A percentile compares a stretch with the other conserved stretches of the same genome.
Conservation (phyloP, 2,888 invertebrate species). For the Dione vanillae region DNA sequence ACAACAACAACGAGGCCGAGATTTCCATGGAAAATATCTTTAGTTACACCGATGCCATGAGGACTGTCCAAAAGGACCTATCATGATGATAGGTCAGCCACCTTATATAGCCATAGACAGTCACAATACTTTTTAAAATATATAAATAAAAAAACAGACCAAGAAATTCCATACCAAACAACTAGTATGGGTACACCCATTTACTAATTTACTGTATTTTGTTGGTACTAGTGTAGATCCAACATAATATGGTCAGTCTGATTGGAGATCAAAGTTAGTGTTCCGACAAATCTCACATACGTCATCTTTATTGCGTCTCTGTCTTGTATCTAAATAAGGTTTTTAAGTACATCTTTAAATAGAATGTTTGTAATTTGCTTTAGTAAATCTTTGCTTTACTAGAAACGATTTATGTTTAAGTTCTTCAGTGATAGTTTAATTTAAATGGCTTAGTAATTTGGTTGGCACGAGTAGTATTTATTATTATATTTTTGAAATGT, state of each 20-base stretch:
- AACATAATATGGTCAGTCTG: constrained; percentile 41
- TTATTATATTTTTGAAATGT: background rate
- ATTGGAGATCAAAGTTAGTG: constrained; percentile 38
- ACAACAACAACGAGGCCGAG: too few relatives aligned
- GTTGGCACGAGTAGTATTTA: background rate
- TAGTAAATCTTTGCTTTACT: constrained; percentile 7
- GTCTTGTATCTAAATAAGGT: constrained; percentile 22
- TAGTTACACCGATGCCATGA: too few relatives aligned
- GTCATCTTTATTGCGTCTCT: constrained; percentile 29
- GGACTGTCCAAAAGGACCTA: too few relatives aligned
- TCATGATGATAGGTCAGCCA: too few relatives aligned
- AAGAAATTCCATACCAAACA: background rate
- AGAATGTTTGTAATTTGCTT: constrained; percentile 17
- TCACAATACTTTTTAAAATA: too few relatives aligned
- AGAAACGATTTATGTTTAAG: background rate
- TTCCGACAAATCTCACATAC: constrained; percentile 21
- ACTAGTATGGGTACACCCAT: background rate
- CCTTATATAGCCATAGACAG: too few relatives aligned
- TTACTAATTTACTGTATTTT: constrained; percentile 4
- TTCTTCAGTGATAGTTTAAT: background rate
- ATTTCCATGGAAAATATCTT: too few relatives aligned
- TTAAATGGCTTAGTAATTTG: background rate
- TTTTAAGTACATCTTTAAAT: constrained; percentile 18
- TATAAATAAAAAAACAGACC: background rate
- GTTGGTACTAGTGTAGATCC: constrained; percentile 5